Evolutionary conservation across 2,113 vertebrate genomes (phyloP), one percentile per base, ranked within the genome.

Genomic region (Suricata suricatta): DNA sequence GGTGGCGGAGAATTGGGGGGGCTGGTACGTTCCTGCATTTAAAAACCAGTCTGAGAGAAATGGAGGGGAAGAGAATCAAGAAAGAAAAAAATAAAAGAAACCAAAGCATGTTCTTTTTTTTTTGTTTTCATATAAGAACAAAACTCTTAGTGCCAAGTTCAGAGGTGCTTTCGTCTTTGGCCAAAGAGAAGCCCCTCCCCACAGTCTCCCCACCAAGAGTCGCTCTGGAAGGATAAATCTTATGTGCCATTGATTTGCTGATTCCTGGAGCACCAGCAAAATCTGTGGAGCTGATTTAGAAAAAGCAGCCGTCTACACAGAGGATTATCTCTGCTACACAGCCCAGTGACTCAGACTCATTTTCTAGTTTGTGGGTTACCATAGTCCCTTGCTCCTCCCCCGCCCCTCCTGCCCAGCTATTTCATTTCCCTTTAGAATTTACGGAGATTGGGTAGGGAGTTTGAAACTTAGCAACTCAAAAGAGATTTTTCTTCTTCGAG

Each of bases 261-360:
- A 89, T 82, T 94, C 93, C 82, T 92, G 66, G 64, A 93, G 23
- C 29, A 25, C 52, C 68, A 50, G 91, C 63, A 35, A 60, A 86
- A 90, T 77, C 77, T 23, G 66, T 25, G 10, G n/a, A 44, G 81
- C 87, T 88, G 91, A 90, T 87, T 84, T 15, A n/a, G 76, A 86
- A 80, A 92, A 88, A 57, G 77, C 64, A 29, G 82, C 68, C 13
- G 3, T 74, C 77, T 38, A 15, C 33, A 14, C 44, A 47, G 72
- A 85, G 94, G 92, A 68, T 88, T 82, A 68, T 66, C 47, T 5
- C 44, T 15, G 19, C 82, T 35, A 57, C 86, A 89, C 93, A 92
- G 95, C 91, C 86, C 92, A 89, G 96, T 69, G 95, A 86, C 68
- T 93, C 88, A 8, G 77, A 25, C 95, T 96, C 74, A 96, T 95